Base-by-base conservation (phyloP, 2,797 vertebrate species). In the Coccyzus lansbergi region DNA sequence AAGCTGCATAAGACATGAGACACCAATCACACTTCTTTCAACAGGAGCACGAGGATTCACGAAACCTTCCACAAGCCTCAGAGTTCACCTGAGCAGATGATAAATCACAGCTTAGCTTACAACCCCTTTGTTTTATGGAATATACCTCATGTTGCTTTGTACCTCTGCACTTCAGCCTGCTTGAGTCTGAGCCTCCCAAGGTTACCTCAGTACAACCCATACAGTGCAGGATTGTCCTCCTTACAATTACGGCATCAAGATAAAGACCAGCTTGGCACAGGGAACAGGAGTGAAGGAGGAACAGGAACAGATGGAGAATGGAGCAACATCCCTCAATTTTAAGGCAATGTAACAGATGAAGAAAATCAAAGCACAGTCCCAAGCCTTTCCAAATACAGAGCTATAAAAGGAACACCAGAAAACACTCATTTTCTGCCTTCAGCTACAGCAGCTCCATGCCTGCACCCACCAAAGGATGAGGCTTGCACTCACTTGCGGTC, bases 401-500 rank as follows among this genome's bases (percentile, higher is more conserved):
- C 62, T 92, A 46, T 44, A 56, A 15, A 78, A 83, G 53, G 56
- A 92, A 58, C 58, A 69, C 24, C 83, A 92, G 60, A 64, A 91
- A 79, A 86, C 58, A 68, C 8, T 33, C 31, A 77, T 62, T 79
- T 74, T 83, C 36, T 86, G 55, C 24, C 67, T 63, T 9, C 67
- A 64, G 70, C 74, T 36, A 3, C 63, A 86, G 75, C 59, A 94
- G 44, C 63, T 88, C 79, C 6, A 2, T 4, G 1, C 7, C 18
- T 44, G 51, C 46, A 48, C 46, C 72, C 8, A 19, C 3, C 25
- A 31, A 18, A 0, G 0, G 5, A 25, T 22, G 5, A 19, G 40
- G 15, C 15, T 51, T 3, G 0, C 12, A 86, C 99, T 98, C 97
- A 99, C 99, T 99, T 99, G 95, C 99, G 98, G 97, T 99, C 99